Percentiles rank a stretch among this genome's conserved stretches.
phyloP scores from a whole-genome alignment of 2,797 vertebrate genomes.

The Pantherophis alleghaniensis region DNA sequence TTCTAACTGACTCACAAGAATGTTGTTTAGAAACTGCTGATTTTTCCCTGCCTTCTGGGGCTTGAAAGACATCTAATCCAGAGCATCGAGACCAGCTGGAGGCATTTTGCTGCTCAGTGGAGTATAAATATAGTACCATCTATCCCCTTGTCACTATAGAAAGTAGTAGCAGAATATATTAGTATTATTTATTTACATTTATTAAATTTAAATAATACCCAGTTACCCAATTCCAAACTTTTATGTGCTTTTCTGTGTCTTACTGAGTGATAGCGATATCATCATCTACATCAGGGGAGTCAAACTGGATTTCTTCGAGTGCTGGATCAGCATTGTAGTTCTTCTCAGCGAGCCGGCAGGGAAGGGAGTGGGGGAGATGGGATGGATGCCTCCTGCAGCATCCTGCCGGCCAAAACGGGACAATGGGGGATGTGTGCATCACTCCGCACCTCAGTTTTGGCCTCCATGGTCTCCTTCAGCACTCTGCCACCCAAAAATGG shows the following conservation, averaged over 20 bases:
- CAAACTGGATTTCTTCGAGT: no score
- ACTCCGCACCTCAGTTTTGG: no score
- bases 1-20: neutral
- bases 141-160: neutral
- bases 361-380: no score
- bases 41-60: neutral
- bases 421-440: no score
- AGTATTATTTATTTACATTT: neutral
- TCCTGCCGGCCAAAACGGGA: no score
- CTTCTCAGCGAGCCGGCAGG: no score
- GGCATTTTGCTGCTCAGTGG: neutral
- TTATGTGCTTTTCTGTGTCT: neutral
- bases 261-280: neutral
- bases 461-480: no score
- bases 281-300: neutral
- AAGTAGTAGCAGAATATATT: neutral
- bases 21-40: neutral
- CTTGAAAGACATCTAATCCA: neutral
- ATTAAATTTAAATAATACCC: neutral
- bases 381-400: no score
- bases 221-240: neutral
- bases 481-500: no score
- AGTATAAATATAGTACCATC: neutral
- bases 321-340: no score
- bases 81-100: neutral